Percentiles rank a stretch among this genome's conserved stretches.
Evolutionary conservation across 2,797 vertebrate genomes (phyloP).

Genomic region (Mormyrus proboscirostris): DNA sequence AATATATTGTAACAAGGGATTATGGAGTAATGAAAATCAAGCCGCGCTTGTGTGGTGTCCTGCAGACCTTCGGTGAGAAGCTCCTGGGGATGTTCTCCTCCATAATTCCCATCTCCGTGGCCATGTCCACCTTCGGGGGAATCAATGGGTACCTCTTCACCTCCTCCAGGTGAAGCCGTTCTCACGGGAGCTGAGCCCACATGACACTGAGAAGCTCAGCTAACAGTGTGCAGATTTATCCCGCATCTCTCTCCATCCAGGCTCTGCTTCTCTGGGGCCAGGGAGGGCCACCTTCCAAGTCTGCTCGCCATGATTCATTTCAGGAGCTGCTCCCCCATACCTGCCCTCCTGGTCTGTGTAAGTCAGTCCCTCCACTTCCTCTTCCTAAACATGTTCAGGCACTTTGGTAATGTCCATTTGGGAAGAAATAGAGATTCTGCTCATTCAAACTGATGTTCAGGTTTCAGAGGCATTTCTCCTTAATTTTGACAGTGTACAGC

Average conservation of each 20-base stretch:
- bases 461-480: background rate
- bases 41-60: background rate
- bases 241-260: slow-evolving; percentile 46
- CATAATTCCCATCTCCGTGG: slow-evolving; percentile 93
- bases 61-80: slow-evolving; percentile 93
- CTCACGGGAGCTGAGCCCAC: background rate
- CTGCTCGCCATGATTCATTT: slow-evolving; percentile 93
- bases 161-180: slow-evolving; percentile 77
- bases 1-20: background rate
- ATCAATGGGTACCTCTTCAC: slow-evolving; percentile 98
- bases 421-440: background rate
- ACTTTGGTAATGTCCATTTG: background rate
- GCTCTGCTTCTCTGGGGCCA: slow-evolving; percentile 89
- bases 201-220: no score
- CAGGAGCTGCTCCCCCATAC: slow-evolving; percentile 83
- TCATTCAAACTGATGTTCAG: background rate
- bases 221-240: background rate
- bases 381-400: background rate
- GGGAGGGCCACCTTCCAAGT: slow-evolving; percentile 88
- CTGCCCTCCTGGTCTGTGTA: slow-evolving; percentile 88
- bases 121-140: slow-evolving; percentile 91
- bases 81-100: slow-evolving; percentile 88
- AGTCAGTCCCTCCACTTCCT: slow-evolving; percentile 39
- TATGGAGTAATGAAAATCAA: background rate
- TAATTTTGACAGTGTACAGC: slow-evolving; percentile 70